Conservation (phyloP, 2,113 vertebrate species). For the Gallinago undulata region DNA sequence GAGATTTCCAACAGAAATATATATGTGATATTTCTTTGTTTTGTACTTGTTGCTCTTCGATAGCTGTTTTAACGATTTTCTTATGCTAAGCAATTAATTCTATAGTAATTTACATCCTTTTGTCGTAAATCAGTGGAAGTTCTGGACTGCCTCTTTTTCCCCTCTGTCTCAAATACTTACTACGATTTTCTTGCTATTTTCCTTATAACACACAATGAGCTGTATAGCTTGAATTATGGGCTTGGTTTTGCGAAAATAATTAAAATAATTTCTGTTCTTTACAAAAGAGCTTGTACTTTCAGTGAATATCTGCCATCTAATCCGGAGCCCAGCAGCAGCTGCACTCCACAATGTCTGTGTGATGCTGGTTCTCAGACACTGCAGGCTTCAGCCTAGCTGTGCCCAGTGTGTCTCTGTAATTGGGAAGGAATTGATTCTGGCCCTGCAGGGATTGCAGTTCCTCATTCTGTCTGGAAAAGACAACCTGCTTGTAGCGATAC, state of each 20-base stretch:
- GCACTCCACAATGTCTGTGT: neutral
- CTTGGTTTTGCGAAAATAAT: neutral
- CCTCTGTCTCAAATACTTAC: neutral
- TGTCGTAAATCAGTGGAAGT: neutral
- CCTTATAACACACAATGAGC: neutral
- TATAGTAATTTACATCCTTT: neutral
- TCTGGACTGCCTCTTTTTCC: neutral
- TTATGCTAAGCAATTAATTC: slow-evolving; percentile 2
- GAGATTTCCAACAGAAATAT: neutral
- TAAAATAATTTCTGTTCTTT: neutral
- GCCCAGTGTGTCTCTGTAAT: neutral
- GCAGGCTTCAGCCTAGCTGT: neutral
- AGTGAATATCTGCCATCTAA: neutral
- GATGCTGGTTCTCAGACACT: neutral
- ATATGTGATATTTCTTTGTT: neutral
- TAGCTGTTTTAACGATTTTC: slow-evolving; percentile 10
- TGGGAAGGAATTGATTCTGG: neutral
- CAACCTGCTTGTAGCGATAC: neutral
- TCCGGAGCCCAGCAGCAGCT: neutral
- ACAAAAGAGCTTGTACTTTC: neutral
- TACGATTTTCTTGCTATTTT: neutral
- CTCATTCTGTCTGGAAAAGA: neutral
- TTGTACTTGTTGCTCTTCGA: neutral
- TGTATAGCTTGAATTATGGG: neutral
- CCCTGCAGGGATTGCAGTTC: neutral